These are phyloP conservation scores for Dascyllus trimaculatus DNA, from an alignment of 2,113 vertebrate species.

Conservation along the genomic window DNA sequence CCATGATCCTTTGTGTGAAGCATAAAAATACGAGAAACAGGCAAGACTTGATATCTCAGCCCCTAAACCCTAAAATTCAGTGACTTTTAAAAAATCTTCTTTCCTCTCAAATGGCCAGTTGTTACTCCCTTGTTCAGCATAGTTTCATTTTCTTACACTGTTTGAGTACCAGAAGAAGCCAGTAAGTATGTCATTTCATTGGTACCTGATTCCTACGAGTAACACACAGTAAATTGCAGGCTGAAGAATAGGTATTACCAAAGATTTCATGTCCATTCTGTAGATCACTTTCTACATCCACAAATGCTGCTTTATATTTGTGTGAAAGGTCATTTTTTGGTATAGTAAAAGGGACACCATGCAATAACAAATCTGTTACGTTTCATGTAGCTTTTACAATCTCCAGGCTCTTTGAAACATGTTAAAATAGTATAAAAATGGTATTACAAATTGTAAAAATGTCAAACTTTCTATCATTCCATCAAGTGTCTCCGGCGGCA, in stretches of 20 bases:
- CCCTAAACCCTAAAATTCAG: no score
- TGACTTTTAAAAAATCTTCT: no score
- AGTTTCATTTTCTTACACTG: background rate
- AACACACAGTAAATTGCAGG: background rate
- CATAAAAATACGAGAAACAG: no score
- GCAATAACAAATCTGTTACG: background rate
- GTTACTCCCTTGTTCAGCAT: no score
- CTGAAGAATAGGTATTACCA: background rate
- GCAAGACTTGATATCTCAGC: no score
- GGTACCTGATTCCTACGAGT: no score
- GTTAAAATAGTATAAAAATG: background rate
- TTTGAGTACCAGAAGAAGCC: background rate
- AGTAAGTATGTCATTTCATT: no score
- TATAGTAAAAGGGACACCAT: background rate
- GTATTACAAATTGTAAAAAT: background rate
- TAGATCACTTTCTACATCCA: background rate
- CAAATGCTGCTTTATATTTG: background rate
- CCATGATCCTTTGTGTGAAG: no score
- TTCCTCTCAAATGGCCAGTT: no score
- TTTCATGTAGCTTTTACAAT: no score
- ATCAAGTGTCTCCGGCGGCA: constrained; percentile 92
- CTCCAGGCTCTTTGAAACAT: no score
- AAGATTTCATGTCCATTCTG: background rate
- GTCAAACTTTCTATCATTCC: background rate
- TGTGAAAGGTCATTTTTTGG: background rate